Base-by-base conservation (phyloP, 2,113 vertebrate genomes). In the Menura novaehollandiae region DNA sequence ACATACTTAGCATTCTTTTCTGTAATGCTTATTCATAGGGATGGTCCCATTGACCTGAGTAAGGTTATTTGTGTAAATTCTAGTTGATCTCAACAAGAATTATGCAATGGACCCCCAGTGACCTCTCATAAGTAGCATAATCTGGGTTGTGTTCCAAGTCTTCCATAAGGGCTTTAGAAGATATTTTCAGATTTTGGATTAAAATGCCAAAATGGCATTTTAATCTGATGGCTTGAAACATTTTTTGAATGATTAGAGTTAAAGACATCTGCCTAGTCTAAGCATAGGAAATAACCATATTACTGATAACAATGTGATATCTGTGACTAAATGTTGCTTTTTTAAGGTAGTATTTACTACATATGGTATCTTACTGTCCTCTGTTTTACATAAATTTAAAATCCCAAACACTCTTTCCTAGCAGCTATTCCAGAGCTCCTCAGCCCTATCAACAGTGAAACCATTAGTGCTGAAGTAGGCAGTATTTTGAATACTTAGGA, bases 111-210 rank as follows among this genome's bases (percentile, higher is more conserved):
- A 91, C 58, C 63, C 71, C 71, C 51, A 66, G 33, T 87, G 88
- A 95, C 74, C 91, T 92, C 67, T 85, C 67, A n/a, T 67, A 94
- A 95, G 69, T 85, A 91, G 64, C 62, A 59, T 78, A 84, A 43
- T 89, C 89, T 96, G 91, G 59, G 37, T 94, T 79, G 10, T 91
- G 64, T 95, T 91, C 90, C 72, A 84, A 95, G 81, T 88, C 78
- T 90, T 89, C 85, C 53, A 11, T n/a, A 91, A 90, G 35, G 49
- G 39, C 56, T 95, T 96, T 93, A 95, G 83, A 87, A 96, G 67
- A 93, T 97, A 84, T 93, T 96, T 96, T 91, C 91, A 95, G 87
- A 88, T 95, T 92, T 86, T 96, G 91, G 82, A 97, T 97, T 96
- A 95, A 95, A 96, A 95, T 93, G 63, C 78, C 87, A 87, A 68